A percentile compares a stretch with the other conserved stretches of the same genome.
phyloP scores from a whole-genome alignment of 2,113 vertebrate genomes.

The Myrmecophaga tridactyla region DNA sequence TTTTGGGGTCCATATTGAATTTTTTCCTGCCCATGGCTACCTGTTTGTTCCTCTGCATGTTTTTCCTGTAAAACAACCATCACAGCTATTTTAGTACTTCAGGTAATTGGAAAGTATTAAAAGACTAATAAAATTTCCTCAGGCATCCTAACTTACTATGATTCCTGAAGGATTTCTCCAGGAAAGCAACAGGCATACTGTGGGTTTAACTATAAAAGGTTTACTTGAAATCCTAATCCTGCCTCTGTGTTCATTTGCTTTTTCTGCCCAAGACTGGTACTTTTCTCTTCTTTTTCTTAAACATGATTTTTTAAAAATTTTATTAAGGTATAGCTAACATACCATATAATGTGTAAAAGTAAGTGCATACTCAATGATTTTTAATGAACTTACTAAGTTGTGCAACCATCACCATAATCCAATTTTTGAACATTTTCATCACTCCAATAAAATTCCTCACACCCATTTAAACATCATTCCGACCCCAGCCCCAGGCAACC shows the following conservation, averaged over 20 bases:
- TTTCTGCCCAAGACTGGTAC: not conserved
- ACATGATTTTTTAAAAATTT: not conserved
- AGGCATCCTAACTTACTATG: fast-evolving
- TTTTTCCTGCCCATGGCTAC: constrained; percentile 99
- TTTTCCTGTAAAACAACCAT: constrained; percentile 88
- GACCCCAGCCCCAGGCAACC: not conserved
- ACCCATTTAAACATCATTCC: not conserved
- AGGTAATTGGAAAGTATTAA: fast-evolving
- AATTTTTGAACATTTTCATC: not conserved
- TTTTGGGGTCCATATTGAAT: constrained; percentile 99
- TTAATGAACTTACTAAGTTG: not conserved
- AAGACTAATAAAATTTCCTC: fast-evolving
- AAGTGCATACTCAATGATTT: fast-evolving
- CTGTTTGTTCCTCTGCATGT: constrained; percentile 99
- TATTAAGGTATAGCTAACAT: not conserved
- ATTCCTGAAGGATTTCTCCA: fast-evolving
- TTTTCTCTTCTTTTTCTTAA: not conserved
- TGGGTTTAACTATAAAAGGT: fast-evolving
- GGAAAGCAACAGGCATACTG: not conserved
- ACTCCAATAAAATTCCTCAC: not conserved
- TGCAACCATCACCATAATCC: too few species aligned
- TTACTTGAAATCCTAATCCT: too few species aligned
- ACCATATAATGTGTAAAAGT: fast-evolving
- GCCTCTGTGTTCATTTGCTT: not conserved
- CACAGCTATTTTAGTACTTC: not conserved